Evolutionary conservation across 2,888 invertebrate species (phyloP), one percentile per base, ranked within the genome.

Genomic region (Diaphora mendica): DNA sequence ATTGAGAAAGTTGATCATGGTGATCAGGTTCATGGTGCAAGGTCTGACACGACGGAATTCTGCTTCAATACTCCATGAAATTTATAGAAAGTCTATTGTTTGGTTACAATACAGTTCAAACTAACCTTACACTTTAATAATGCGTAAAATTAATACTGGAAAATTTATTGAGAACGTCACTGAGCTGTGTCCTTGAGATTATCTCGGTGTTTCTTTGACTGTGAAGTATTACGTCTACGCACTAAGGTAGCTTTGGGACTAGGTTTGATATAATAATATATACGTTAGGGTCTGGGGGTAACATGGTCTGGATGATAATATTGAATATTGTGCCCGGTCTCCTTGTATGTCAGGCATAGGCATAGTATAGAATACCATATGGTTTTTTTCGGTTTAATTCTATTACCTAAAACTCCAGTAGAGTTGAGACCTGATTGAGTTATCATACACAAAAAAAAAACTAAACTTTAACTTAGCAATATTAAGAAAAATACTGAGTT

Each of bases 21-120:
- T 64, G 59, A 75, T 62, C 78, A 86, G 85, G 87, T 87, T 87
- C 87, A 87, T 82, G 84, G 79, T 64, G 42, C 51, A 83, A 81
- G 82, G 82, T 83, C 73, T 77, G 75, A 74, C 73, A 30, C 68
- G 59, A 72, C 73, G 85, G 83, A 82, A 78, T 72, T 78, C 44
- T 73, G 80, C 74, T 75, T 82, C 71, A 80, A 65, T 64, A 68
- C 72, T 48, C 73, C 67, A 62, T 69, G 35, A 68, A 62, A 78
- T 76, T 26, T 66, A 64, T 39, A 70, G 73, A 71, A 77, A 80
- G 77, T 55, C 68, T 39, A 76, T 84, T 82, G 79, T 83, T 69
- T 65, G n/a, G 13, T 74, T 35, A 73, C 55, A 67, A 75, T 64
- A 48, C 64, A 64, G 7, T 75, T 68, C 70, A 30, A 62, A 30